A percentile compares a stretch with the other conserved stretches of the same genome.
Conservation (phyloP, 1,140 invertebrate species). For the Habropoda laboriosa region DNA sequence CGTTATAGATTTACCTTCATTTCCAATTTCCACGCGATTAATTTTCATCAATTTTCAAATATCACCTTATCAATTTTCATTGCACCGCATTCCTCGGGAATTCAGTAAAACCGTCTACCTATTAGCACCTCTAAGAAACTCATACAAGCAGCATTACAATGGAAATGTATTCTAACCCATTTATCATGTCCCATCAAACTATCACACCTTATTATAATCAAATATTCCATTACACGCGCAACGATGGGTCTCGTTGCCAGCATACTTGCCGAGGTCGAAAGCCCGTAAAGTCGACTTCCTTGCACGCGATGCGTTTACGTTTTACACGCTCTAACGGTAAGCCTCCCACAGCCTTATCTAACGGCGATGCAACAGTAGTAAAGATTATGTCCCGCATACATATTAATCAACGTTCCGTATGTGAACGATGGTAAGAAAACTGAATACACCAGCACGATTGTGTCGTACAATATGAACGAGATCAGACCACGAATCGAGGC, state of each 20-base stretch:
- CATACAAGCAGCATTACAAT: too few species aligned
- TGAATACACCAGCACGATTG: slow-evolving; percentile 23
- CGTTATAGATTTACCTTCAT: too few species aligned
- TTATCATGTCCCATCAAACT: background rate
- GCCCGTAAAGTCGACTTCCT: slow-evolving; percentile 29
- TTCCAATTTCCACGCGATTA: too few species aligned
- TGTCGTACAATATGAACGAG: slow-evolving; percentile 40
- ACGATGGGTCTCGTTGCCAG: background rate
- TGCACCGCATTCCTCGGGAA: too few species aligned
- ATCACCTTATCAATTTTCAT: too few species aligned
- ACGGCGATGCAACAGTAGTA: slow-evolving; percentile 54
- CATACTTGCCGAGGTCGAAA: slow-evolving; percentile 29
- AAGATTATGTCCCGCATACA: slow-evolving; percentile 57
- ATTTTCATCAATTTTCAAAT: too few species aligned
- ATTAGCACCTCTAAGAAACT: too few species aligned
- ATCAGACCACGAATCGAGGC: background rate
- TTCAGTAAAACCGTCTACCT: too few species aligned
- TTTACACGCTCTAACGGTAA: slow-evolving; percentile 63
- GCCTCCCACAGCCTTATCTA: slow-evolving; percentile 40
- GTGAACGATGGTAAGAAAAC: slow-evolving; percentile 38
- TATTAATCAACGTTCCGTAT: slow-evolving; percentile 56
- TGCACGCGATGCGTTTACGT: slow-evolving; percentile 43
- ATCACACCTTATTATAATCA: background rate
- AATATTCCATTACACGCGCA: background rate
- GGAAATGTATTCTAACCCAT: too few species aligned